A percentile compares a stretch with the other conserved stretches of the same genome.
phyloP scores from a whole-genome alignment of 2,888 invertebrate genomes.

The Notocelia uddmanniana region DNA sequence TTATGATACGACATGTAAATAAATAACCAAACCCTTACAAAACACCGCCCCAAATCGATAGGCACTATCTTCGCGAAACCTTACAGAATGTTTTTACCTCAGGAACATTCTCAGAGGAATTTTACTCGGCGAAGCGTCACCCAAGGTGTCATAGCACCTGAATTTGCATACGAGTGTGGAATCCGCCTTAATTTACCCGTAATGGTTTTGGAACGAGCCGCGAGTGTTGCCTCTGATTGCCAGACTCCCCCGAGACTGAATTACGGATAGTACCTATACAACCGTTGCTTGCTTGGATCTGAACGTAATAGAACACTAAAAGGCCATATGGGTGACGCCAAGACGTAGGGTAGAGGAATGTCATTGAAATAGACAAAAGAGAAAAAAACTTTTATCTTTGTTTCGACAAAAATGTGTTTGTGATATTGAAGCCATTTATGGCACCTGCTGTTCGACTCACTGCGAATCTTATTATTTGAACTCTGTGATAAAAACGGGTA shows the following conservation, averaged over 20 bases:
- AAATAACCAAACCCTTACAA: slow-evolving; percentile 35
- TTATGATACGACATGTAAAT: slow-evolving; percentile 29
- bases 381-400: background rate
- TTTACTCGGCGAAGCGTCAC: slow-evolving; percentile 44
- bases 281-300: slow-evolving; percentile 22
- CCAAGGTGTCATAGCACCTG: slow-evolving; percentile 54
- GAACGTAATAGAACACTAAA: slow-evolving; percentile 28
- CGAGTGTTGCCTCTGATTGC: slow-evolving; percentile 75
- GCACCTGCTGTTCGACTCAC: background rate
- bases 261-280: slow-evolving; percentile 50
- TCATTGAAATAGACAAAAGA: background rate
- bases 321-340: slow-evolving; percentile 4
- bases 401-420: background rate
- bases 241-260: slow-evolving; percentile 71
- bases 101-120: slow-evolving; percentile 45
- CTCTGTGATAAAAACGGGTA: background rate
- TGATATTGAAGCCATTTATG: slow-evolving; percentile 1
- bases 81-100: slow-evolving; percentile 36
- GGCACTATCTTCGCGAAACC: slow-evolving; percentile 32
- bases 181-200: slow-evolving; percentile 79
- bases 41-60: slow-evolving; percentile 26
- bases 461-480: background rate
- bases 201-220: slow-evolving; percentile 78
- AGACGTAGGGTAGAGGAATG: background rate
- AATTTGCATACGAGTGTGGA: slow-evolving; percentile 69